Conservation (phyloP, 2,888 invertebrate genomes). For the Erynnis tages region DNA sequence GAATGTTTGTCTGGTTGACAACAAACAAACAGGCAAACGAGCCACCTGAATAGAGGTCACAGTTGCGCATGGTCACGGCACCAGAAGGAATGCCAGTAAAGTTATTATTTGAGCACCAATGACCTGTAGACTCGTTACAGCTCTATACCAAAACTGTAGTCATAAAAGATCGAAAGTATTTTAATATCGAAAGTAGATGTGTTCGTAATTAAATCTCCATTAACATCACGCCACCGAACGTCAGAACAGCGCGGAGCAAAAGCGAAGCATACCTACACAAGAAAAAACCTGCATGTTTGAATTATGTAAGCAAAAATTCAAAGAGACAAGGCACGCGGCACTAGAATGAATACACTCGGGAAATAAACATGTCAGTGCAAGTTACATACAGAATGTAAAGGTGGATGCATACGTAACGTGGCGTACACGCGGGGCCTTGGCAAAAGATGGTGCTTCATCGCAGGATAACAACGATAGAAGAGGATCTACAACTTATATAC, state of each 20-base stretch:
- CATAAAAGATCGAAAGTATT: background rate
- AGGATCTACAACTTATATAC: background rate
- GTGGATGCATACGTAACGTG: conserved; percentile 34
- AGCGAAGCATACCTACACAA: conserved; percentile 43
- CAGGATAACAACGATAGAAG: background rate
- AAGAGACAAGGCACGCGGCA: conserved; percentile 44
- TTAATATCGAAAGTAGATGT: background rate
- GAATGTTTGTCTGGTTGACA: too few relatives aligned
- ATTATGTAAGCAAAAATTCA: conserved; percentile 43
- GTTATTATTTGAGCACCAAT: too few relatives aligned
- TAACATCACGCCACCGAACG: conserved; percentile 4
- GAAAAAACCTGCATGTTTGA: conserved; percentile 27
- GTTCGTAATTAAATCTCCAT: conserved; percentile 7
- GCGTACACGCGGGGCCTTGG: conserved; percentile 19
- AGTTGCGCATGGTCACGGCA: too few relatives aligned
- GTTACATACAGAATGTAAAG: conserved; percentile 37
- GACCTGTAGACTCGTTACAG: too few relatives aligned
- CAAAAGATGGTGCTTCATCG: background rate
- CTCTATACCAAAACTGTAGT: too few relatives aligned
- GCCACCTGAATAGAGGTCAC: too few relatives aligned
- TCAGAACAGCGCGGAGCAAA: conserved; percentile 15
- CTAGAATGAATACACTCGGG: conserved; percentile 50
- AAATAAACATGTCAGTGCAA: conserved; percentile 58
- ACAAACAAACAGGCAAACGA: too few relatives aligned
- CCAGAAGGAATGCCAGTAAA: too few relatives aligned